Base-by-base conservation (phyloP, 2,113 vertebrate species). In the Pao palembangensis region DNA sequence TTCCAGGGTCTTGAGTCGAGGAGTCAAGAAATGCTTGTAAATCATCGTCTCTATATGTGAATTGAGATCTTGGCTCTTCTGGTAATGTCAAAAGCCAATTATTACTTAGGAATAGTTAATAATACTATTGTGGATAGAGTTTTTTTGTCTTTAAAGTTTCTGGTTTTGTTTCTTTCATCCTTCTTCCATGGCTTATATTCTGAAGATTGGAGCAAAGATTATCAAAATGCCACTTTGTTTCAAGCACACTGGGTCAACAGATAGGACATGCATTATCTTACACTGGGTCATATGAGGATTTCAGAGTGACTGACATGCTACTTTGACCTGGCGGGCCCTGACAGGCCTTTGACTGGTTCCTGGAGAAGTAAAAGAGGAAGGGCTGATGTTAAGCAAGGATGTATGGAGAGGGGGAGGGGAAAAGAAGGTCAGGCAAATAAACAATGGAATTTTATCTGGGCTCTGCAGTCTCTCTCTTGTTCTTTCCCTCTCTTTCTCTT, bases 381-480 rank as follows among this genome's bases (percentile, higher is more conserved):
- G 25, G 67, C 17, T 61, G 69, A 74, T 77, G 69, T 73, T 69
- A 46, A 81, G 44, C 73, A 69, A 62, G 51, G 76, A 78, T 66
- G 67, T 75, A 79, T 67, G 58, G 67, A 69, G 50, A 74, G 66
- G 53, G 63, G 65, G 55, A 80, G 46, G 67, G 71, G 60, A 65
- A 43, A 56, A 76, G 73, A 78, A 51, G 66, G 63, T 63, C 31
- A 52, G 58, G 58, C 76, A 86, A 86, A 88, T 81, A 80, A 85
- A 89, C 81, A 87, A 79, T 65, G 75, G 82, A 84, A 86, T 88
- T 84, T 82, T 84, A 88, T 83, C 75, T 69, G 44, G 41, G 43
- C 77, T 81, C 69, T n/a, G 61, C 77, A 77, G 72, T 62, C 72
- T 80, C 10, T 54, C 41, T 63, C 19, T 59, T n/a, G n/a, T n/a